These are phyloP conservation scores for Austrolebias charrua DNA, from an alignment of 2,797 vertebrate genomes.

Conservation along the genomic window DNA sequence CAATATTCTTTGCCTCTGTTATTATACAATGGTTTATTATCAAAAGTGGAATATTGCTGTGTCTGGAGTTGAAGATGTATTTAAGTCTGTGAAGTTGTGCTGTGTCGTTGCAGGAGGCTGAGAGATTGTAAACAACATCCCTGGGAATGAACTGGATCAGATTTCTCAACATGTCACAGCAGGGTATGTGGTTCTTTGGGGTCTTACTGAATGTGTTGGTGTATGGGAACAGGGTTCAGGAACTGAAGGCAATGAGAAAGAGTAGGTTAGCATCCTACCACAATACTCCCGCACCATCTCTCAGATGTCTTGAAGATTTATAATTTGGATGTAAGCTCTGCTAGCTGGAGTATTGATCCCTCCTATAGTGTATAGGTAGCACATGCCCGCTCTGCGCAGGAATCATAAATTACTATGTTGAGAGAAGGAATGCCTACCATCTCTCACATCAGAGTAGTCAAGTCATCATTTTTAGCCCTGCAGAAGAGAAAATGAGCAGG, in stretches of 20 bases:
- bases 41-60: constrained; percentile 53
- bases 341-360: constrained; percentile 61
- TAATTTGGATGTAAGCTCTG: constrained; percentile 50
- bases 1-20: constrained; percentile 69
- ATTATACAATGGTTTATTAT: constrained; percentile 74
- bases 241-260: constrained; percentile 28
- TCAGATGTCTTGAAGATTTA: constrained; percentile 57
- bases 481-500: constrained; percentile 44
- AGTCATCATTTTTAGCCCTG: constrained; percentile 42
- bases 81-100: constrained; percentile 60
- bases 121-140: constrained; percentile 69
- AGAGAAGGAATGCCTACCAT: constrained; percentile 43
- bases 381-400: constrained; percentile 36
- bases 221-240: constrained; percentile 12
- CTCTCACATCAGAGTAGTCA: constrained; percentile 39
- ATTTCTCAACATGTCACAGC: constrained; percentile 63
- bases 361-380: constrained; percentile 55
- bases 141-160: constrained; percentile 70
- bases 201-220: constrained; percentile 12
- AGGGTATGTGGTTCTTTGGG: constrained; percentile 17
- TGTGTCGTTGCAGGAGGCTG: constrained; percentile 51
- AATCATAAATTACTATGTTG: constrained; percentile 50
- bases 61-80: constrained; percentile 61
- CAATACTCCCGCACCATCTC: constrained; percentile 40
- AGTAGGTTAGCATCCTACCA: constrained; percentile 29